Evolutionary conservation across 2,888 invertebrate genomes (phyloP).

Genomic region (Lasius fuliginosus): DNA sequence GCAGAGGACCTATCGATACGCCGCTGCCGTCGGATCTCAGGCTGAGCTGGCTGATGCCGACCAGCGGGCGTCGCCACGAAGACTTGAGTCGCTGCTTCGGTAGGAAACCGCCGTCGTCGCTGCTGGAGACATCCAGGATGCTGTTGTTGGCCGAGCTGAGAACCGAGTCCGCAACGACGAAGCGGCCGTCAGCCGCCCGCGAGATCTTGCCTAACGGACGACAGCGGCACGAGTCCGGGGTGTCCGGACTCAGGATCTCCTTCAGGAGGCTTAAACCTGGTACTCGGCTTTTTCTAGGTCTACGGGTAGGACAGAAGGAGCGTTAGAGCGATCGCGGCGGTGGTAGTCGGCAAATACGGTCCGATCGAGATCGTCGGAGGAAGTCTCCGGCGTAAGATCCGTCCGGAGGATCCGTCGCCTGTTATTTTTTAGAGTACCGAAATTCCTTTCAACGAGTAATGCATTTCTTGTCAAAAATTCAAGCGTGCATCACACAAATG

Average conservation of each 20-base stretch:
- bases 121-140: slow-evolving; percentile 89
- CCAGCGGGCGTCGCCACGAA: slow-evolving; percentile 87
- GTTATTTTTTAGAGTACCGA: neutral
- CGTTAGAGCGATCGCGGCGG: slow-evolving; percentile 74
- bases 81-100: slow-evolving; percentile 87
- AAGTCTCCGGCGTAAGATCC: neutral
- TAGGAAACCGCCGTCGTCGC: slow-evolving; percentile 95
- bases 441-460: neutral
- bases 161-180: slow-evolving; percentile 89
- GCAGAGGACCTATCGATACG: slow-evolving; percentile 81
- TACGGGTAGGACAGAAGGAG: slow-evolving; percentile 85
- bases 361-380: slow-evolving; percentile 59
- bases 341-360: slow-evolving; percentile 30
- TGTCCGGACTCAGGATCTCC: slow-evolving; percentile 88
- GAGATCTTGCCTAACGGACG: slow-evolving; percentile 90
- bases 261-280: slow-evolving; percentile 94
- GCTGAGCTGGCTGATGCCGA: slow-evolving; percentile 90
- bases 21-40: slow-evolving; percentile 90
- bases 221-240: slow-evolving; percentile 84
- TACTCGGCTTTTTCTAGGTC: slow-evolving; percentile 98
- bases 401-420: neutral
- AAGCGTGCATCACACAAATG: neutral
- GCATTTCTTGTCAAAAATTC: neutral
- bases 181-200: slow-evolving; percentile 92
- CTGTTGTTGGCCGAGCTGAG: slow-evolving; percentile 88